phyloP scores from a whole-genome alignment of 2,888 invertebrate genomes.

The Scelioninae gen. 2 region DNA sequence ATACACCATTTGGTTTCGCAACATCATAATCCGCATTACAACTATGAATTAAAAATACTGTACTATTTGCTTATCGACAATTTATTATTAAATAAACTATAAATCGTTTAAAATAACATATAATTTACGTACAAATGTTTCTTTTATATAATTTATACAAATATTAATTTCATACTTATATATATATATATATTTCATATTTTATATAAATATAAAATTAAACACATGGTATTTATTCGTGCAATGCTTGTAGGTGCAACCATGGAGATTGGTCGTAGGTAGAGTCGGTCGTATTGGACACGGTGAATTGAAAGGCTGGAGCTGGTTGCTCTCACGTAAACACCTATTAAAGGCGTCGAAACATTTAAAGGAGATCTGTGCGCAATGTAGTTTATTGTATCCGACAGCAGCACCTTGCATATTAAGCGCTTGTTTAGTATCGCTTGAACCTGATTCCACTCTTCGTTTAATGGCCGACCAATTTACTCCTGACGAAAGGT shows the following conservation, averaged over 20 bases:
- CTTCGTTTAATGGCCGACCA: conserved; percentile 95
- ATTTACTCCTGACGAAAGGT: conserved; percentile 95
- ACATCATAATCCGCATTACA: too few relatives aligned
- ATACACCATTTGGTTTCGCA: too few relatives aligned
- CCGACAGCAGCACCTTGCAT: conserved; percentile 92
- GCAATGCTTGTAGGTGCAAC: conserved; percentile 79
- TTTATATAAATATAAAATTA: too few relatives aligned
- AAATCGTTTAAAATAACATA: too few relatives aligned
- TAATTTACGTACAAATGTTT: too few relatives aligned
- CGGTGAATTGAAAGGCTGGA: conserved; percentile 98
- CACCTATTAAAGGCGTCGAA: conserved; percentile 91
- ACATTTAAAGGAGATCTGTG: conserved; percentile 92
- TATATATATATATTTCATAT: too few relatives aligned
- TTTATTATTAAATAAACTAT: too few relatives aligned
- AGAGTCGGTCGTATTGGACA: conserved; percentile 97
- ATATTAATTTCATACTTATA: too few relatives aligned
- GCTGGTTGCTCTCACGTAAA: conserved; percentile 93
- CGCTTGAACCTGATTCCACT: conserved; percentile 90
- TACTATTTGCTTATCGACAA: too few relatives aligned
- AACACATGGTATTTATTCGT: too few relatives aligned
- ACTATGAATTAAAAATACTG: too few relatives aligned
- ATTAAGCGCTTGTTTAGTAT: conserved; percentile 97
- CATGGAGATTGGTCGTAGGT: conserved; percentile 98
- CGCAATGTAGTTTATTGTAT: conserved; percentile 89
- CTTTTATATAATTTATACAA: too few relatives aligned